These are phyloP conservation scores for Saccopteryx leptura DNA, from an alignment of 2,113 vertebrate genomes.

Conservation along the genomic window DNA sequence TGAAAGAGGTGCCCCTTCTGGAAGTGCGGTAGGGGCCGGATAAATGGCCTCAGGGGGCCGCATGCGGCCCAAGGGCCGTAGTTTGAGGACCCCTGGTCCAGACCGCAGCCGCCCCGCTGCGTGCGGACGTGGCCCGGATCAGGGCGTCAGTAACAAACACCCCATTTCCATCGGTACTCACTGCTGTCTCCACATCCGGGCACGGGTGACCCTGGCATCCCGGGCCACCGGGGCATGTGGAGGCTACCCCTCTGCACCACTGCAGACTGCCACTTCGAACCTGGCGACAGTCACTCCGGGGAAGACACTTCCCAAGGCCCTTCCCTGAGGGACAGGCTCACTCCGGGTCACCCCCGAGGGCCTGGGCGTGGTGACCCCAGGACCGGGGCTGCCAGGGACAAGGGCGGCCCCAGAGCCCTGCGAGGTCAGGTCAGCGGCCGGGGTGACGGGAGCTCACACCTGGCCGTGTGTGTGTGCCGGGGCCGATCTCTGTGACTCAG, in stretches of 20 bases:
- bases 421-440: rapidly evolving
- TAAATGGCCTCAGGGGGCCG: no score
- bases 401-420: not conserved
- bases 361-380: rapidly evolving
- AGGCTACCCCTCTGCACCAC: not conserved
- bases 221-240: not conserved
- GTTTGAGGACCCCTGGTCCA: rapidly evolving
- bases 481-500: not conserved
- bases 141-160: no score
- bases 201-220: not conserved
- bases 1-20: no score
- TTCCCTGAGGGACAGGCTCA: not conserved
- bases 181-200: not conserved
- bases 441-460: not conserved
- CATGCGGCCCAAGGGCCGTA: no score
- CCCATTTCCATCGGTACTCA: not conserved
- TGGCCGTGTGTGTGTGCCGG: rapidly evolving
- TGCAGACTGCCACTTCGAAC: no score
- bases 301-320: not conserved
- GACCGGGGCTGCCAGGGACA: not conserved
- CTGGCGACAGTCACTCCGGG: not conserved
- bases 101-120: rapidly evolving
- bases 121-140: rapidly evolving
- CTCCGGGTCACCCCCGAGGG: not conserved
- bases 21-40: no score